A percentile compares a stretch with the other conserved stretches of the same genome.
Evolutionary conservation across 2,113 vertebrate genomes (phyloP).

Genomic region (Marmota flaviventris): DNA sequence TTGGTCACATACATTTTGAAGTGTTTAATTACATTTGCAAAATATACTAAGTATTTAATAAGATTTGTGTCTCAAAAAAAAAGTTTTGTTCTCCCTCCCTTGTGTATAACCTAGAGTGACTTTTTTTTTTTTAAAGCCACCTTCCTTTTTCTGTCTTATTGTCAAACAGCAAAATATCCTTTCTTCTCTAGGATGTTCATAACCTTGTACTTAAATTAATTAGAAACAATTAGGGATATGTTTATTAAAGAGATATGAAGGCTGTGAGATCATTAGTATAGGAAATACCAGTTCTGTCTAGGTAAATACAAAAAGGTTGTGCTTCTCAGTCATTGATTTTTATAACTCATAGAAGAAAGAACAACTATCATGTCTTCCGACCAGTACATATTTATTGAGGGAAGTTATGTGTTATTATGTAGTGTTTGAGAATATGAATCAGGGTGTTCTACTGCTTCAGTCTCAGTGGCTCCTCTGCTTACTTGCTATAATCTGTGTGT

Average conservation of each 20-base stretch:
- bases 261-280: background rate
- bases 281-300: background rate
- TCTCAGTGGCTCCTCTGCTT: background rate
- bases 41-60: background rate
- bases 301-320: background rate
- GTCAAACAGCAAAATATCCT: background rate
- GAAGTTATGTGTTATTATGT: background rate
- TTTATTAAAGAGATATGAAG: background rate
- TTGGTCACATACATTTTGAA: conserved; percentile 16
- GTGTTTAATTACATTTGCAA: conserved; percentile 21
- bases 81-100: background rate
- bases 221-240: conserved; percentile 1
- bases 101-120: background rate
- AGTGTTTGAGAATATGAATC: background rate
- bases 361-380: background rate
- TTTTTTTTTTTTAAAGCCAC: background rate
- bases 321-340: background rate
- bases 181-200: background rate
- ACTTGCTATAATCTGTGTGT: background rate
- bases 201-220: background rate
- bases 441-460: background rate
- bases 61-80: background rate
- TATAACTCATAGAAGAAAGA: conserved; percentile 13
- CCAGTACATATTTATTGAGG: background rate
- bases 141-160: background rate